Conservation (phyloP, 1,140 invertebrate species). For the Meloidogyne exigua region DNA sequence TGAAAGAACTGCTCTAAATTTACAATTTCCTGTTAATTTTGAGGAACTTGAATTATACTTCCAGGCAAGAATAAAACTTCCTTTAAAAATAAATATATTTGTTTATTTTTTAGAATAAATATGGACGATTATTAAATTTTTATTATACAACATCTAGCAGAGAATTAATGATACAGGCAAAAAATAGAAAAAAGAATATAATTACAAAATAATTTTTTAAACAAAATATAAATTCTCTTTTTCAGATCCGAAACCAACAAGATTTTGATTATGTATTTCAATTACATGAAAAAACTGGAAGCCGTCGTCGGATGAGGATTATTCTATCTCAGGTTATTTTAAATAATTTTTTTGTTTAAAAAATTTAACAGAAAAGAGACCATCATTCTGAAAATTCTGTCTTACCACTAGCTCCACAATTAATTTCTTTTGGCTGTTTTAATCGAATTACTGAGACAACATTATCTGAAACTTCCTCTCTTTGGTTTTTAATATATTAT, state of each 20-base stretch:
- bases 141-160: conserved; percentile 47
- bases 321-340: conserved; percentile 32
- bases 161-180: conserved; percentile 47
- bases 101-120: conserved; percentile 36
- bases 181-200: too few relatives aligned
- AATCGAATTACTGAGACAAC: conserved; percentile 39
- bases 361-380: not conserved
- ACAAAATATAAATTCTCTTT: too few relatives aligned
- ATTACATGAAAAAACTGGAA: conserved; percentile 37
- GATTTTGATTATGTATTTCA: conserved; percentile 46
- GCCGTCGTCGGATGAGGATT: conserved; percentile 40
- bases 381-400: conserved; percentile 16
- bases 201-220: too few relatives aligned
- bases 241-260: conserved; percentile 42
- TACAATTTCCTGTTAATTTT: conserved; percentile 40
- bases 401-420: not conserved
- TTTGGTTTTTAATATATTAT: conserved; percentile 35
- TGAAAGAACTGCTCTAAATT: conserved; percentile 41
- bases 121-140: conserved; percentile 46
- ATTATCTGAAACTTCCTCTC: conserved; percentile 46
- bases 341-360: not conserved
- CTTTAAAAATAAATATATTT: not conserved
- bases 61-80: conserved; percentile 13
- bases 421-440: too few relatives aligned
- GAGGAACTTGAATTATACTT: conserved; percentile 45